A percentile compares a stretch with the other conserved stretches of the same genome.
phyloP scores from a whole-genome alignment of 2,888 invertebrate species.

The Nineta flava region DNA sequence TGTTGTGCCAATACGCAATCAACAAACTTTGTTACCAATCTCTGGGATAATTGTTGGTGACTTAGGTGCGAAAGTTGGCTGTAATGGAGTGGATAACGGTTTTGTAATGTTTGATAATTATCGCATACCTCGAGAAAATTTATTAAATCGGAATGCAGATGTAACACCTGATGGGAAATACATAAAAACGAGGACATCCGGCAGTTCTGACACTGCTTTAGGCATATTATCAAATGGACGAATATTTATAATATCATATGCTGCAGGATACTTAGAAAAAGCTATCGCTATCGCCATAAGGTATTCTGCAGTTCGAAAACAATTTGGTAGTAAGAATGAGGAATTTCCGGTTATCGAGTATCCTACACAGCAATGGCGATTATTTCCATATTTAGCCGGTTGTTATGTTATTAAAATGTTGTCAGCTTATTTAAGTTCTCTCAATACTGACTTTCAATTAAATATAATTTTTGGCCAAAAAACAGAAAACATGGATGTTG shows the following conservation, averaged over 20 bases:
- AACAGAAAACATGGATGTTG: constrained; percentile 19
- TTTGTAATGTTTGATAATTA: constrained; percentile 68
- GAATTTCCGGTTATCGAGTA: constrained; percentile 85
- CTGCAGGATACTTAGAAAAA: constrained; percentile 45
- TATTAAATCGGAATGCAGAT: constrained; percentile 75
- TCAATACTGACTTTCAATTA: constrained; percentile 14
- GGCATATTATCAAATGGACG: constrained; percentile 72
- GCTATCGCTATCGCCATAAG: constrained; percentile 71
- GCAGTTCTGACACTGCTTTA: constrained; percentile 47
- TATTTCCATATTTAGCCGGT: constrained; percentile 53
- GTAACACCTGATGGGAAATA: constrained; percentile 75
- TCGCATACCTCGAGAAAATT: constrained; percentile 57
- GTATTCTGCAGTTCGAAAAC: constrained; percentile 72
- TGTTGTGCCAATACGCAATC: constrained; percentile 70
- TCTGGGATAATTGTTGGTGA: constrained; percentile 80
- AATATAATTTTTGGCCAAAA: constrained; percentile 12
- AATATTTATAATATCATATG: constrained; percentile 53
- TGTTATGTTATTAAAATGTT: constrained; percentile 43
- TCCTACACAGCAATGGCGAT: constrained; percentile 69
- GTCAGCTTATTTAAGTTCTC: constrained; percentile 32
- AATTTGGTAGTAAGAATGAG: constrained; percentile 63
- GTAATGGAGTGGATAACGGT: constrained; percentile 90
- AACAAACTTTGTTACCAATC: constrained; percentile 48
- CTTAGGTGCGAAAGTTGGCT: constrained; percentile 80
- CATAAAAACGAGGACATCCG: constrained; percentile 47